Evolutionary conservation across 2,113 vertebrate species (phyloP), one percentile per base, ranked within the genome.

Genomic region (Rhagologus leucostigma): DNA sequence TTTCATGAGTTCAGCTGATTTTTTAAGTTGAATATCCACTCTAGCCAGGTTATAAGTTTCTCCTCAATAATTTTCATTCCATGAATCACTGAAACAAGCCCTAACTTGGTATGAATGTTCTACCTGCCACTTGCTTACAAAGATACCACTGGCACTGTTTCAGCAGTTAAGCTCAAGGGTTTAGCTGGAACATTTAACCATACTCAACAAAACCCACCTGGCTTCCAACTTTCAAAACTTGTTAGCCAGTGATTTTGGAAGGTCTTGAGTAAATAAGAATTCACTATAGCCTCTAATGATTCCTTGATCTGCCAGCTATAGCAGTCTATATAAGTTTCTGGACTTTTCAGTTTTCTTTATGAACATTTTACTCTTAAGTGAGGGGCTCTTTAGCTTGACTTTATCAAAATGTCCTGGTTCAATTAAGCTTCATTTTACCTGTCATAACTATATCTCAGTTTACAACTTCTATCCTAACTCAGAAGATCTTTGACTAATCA

Each of bases 101-200:
- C 12, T 18, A 92, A 35, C 94, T 73, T 87, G 93, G 41, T 71
- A 39, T 49, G 46, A 90, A 84, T 75, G 64, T 75, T 93, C 83
- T 95, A 71, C 73, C n/a, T 32, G 9, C 64, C 2, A 6, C 68
- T 83, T 63, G 64, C 67, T 84, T 94, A 69, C 80, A 92, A 78
- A 92, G 80, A 50, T 30, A 49, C 80, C 42, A 29, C 7, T 93
- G 90, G 92, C 85, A 50, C 59, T 49, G 23, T 89, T 94, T 91
- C 84, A 94, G 89, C 55, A 73, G 59, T 82, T 79, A 26, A 35
- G 67, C 76, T 79, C 32, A 92, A 85, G 41, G 29, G n/a, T 91
- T 96, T 89, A 89, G 37, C 64, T 91, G 71, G 67, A 94, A 92
- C 46, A 60, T 91, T 96, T 89, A 9, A 4, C 55, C 84, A 87